Conservation (phyloP, 64 coral and sea anemone species). For the Dendrophyllia cribrosa region DNA sequence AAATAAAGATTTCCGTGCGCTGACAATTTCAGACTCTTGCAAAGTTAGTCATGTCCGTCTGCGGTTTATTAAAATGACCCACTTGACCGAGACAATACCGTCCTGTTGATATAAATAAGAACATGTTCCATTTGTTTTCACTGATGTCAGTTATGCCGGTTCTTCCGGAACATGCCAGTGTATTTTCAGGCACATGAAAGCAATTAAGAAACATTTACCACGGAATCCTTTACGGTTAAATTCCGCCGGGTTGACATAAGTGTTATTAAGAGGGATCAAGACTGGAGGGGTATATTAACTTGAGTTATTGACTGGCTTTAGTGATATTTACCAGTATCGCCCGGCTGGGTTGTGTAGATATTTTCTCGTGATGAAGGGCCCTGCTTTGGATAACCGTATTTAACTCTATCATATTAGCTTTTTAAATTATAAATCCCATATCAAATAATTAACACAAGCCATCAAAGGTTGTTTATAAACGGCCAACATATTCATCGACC, state of each 20-base stretch:
- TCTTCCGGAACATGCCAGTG: background rate
- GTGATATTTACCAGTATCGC: slow-evolving; percentile 23
- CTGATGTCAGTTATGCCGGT: background rate
- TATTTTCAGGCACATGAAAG: slow-evolving; percentile 23
- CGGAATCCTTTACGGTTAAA: background rate
- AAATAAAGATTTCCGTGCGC: background rate
- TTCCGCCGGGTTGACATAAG: background rate
- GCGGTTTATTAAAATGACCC: background rate
- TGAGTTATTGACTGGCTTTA: slow-evolving; percentile 16
- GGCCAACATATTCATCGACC: background rate
- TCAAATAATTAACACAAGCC: background rate
- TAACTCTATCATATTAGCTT: no score
- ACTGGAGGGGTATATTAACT: slow-evolving; percentile 24
- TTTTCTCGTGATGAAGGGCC: background rate
- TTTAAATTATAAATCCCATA: background rate
- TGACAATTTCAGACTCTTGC: background rate
- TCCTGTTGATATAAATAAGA: background rate
- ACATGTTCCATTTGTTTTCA: background rate
- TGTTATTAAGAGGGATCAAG: background rate
- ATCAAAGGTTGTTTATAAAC: background rate
- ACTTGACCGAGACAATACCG: background rate
- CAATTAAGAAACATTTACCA: background rate
- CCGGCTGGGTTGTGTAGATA: background rate
- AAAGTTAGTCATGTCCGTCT: background rate
- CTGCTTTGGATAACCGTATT: background rate